Evolutionary conservation across 2,888 invertebrate species (phyloP), one percentile per base, ranked within the genome.

Genomic region (Pseudanteris insignis): DNA sequence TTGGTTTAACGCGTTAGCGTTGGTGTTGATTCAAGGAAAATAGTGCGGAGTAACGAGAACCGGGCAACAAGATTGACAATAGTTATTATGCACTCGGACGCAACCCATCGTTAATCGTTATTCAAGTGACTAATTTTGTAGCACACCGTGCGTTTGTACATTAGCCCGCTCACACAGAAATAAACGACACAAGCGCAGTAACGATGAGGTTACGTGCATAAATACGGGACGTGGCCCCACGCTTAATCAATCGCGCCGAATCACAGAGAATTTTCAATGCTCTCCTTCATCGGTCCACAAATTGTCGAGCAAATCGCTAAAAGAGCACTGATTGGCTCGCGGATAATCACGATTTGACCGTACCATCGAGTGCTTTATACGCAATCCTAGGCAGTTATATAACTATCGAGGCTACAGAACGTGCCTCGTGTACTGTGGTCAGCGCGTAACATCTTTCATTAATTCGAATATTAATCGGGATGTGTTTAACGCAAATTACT

Each of bases 161-260:
- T 63, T 63, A 63, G 59, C 65, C 46, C 38, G 60, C 50, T 55
- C 47, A 34, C 50, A 62, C 47, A 60, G 33, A 50, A 51, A 72
- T 69, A 69, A 70, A 69, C 57, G 46, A 43, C 66, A 67, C 72
- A 70, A 67, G 66, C 59, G 38, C 64, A 62, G 64, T 67, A 70
- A 69, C 70, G 69, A 67, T 67, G 67, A 69, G 71, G 67, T 67
- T 64, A 67, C 62, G 70, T 69, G 72, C 70, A 74, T 74, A 77
- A 75, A 75, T 74, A 74, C 70, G 67, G 67, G 63, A 54, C 64
- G 61, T 41, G 41, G 51, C 40, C 18, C 47, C 70, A 71, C 47
- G 58, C 53, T 63, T 54, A 71, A 76, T 76, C 73, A 77, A 76
- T 75, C 70, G 71, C 66, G 47, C 54, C 62, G 59, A 67, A 67